A percentile compares a stretch with the other conserved stretches of the same genome.
Evolutionary conservation across 2,797 vertebrate species (phyloP).

Genomic region (Botia almorhae): DNA sequence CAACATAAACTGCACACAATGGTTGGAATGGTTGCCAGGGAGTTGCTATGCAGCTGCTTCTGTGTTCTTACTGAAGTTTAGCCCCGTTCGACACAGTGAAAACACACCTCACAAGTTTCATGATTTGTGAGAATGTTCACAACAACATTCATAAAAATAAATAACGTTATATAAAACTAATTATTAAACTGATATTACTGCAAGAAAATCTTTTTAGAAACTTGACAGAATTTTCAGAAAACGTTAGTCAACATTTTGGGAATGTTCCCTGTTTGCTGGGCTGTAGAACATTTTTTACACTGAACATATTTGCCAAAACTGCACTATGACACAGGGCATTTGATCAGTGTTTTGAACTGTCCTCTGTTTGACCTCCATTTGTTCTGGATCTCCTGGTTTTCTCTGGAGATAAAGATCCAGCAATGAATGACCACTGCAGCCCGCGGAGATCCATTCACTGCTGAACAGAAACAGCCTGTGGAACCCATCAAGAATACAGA

Average conservation of each 20-base stretch:
- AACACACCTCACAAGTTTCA: not conserved
- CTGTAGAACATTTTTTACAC: not conserved
- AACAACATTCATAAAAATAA: not conserved
- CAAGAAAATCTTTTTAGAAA: no score
- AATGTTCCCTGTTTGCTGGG: no score
- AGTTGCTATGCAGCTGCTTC: not conserved
- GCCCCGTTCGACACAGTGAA: not conserved
- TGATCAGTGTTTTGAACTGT: constrained; percentile 1
- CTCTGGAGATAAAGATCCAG: constrained; percentile 5
- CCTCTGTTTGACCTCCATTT: constrained; percentile 20
- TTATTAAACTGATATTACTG: no score
- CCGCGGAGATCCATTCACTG: constrained; percentile 11
- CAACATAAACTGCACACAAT: not conserved
- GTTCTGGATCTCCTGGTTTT: constrained; percentile 10
- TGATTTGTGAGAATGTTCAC: not conserved
- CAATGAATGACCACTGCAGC: constrained; percentile 11
- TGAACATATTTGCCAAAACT: not conserved
- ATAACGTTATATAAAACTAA: no score
- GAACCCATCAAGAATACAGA: constrained; percentile 17
- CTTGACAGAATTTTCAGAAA: no score
- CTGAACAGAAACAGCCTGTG: constrained; percentile 1
- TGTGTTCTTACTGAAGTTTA: not conserved
- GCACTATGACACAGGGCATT: not conserved
- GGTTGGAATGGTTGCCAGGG: not conserved
- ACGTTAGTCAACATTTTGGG: no score